Percentiles rank a stretch among this genome's conserved stretches.
These are phyloP conservation scores for Poicephalus meyeri DNA, from an alignment of 2,113 vertebrate species.

Conservation along the genomic window DNA sequence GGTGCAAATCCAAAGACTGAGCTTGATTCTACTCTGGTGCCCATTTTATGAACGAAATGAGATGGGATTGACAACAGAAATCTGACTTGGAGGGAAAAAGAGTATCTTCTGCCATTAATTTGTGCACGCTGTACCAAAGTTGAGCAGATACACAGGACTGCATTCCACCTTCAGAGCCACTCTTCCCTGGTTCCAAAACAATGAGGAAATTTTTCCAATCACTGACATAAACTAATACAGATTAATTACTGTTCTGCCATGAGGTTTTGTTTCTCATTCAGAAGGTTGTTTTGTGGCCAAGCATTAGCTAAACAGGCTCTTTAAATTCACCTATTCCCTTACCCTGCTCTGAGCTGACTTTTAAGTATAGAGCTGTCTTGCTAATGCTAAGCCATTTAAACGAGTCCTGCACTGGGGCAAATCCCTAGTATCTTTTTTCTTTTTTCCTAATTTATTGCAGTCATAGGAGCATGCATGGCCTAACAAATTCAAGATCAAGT, in stretches of 20 bases:
- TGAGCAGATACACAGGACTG: not conserved
- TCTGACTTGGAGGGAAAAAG: not conserved
- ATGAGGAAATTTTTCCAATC: not conserved
- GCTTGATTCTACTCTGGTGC: not conserved
- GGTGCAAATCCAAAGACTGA: conserved; percentile 1
- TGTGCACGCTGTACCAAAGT: not conserved
- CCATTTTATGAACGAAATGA: not conserved
- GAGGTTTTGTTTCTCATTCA: not conserved
- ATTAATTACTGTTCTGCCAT: not conserved
- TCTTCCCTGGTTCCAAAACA: not conserved
- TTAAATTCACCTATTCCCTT: not conserved
- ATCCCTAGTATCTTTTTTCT: not conserved
- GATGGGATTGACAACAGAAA: not conserved
- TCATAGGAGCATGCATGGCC: not conserved
- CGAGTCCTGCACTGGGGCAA: not conserved
- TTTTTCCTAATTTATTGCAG: not conserved
- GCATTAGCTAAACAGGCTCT: not conserved
- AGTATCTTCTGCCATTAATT: not conserved
- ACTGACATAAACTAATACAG: not conserved
- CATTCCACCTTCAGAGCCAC: conserved; percentile 4
- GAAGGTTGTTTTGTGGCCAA: not conserved
- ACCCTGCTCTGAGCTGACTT: not conserved
- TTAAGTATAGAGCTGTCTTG: not conserved
- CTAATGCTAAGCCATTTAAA: not conserved
- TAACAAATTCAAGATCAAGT: conserved; percentile 28